Conservation (phyloP, 2,113 vertebrate genomes). For the Tinamus guttatus region DNA sequence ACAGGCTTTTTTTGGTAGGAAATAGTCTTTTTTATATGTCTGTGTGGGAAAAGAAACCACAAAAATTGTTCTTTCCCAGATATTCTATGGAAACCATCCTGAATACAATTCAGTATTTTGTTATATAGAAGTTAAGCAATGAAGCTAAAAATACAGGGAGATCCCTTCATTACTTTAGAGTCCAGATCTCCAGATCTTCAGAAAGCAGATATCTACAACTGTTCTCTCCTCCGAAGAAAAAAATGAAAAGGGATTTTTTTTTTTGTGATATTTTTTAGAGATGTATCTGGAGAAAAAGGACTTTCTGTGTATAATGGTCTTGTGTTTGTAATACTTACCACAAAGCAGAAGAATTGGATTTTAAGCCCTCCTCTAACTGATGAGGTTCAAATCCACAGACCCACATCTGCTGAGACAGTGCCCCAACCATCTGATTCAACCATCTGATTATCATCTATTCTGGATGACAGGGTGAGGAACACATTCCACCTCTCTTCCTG, state of each 20-base stretch:
- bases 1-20: not conserved
- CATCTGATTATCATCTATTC: not conserved
- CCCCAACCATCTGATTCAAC: not conserved
- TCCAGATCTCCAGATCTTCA: not conserved
- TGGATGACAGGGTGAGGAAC: not conserved
- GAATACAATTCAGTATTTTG: not conserved
- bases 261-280: not conserved
- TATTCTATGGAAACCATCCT: not conserved
- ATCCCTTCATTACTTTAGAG: not conserved
- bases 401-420: not conserved
- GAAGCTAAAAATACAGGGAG: not conserved
- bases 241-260: not conserved
- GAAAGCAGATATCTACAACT: not conserved
- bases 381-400: conserved; percentile 11
- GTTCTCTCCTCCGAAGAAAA: not conserved
- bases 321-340: not conserved
- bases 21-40: not conserved
- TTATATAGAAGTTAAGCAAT: not conserved
- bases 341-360: not conserved
- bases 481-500: not conserved
- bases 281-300: not conserved
- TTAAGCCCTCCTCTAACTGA: not conserved
- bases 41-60: not conserved
- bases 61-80: not conserved
- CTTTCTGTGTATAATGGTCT: not conserved